phyloP scores from a whole-genome alignment of 2,113 vertebrate species.

The Dromiciops gliroides region DNA sequence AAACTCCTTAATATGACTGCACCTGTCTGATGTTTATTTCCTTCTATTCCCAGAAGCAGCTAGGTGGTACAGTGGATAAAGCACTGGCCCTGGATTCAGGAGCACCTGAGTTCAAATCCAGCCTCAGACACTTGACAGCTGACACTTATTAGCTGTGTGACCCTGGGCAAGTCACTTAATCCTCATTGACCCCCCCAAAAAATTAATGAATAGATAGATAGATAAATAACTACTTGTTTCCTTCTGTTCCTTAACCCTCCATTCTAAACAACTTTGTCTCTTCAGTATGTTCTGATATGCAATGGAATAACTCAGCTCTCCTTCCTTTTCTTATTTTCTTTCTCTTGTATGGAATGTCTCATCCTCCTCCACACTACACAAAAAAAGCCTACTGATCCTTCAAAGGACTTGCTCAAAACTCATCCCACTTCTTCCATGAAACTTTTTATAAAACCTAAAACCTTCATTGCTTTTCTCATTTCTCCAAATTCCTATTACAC shows the following conservation, averaged over 20 bases:
- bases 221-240: too few relatives aligned
- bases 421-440: background rate
- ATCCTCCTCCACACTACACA: background rate
- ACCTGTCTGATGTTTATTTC: background rate
- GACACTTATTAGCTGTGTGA: too few relatives aligned
- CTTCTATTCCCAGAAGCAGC: background rate
- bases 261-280: background rate
- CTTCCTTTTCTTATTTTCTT: background rate
- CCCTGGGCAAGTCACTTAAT: too few relatives aligned
- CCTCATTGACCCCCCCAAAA: too few relatives aligned
- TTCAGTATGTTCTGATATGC: background rate
- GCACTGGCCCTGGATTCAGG: too few relatives aligned
- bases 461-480: background rate
- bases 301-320: background rate
- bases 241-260: background rate
- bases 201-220: too few relatives aligned
- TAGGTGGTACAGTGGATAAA: too few relatives aligned
- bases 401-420: background rate
- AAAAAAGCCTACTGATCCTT: background rate
- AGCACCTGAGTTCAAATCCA: too few relatives aligned
- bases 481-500: background rate
- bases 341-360: background rate
- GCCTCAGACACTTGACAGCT: too few relatives aligned
- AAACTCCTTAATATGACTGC: background rate
- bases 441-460: background rate